phyloP scores from a whole-genome alignment of 92 coral and sea anemone species.

The Zoanthus sansibaricus region DNA sequence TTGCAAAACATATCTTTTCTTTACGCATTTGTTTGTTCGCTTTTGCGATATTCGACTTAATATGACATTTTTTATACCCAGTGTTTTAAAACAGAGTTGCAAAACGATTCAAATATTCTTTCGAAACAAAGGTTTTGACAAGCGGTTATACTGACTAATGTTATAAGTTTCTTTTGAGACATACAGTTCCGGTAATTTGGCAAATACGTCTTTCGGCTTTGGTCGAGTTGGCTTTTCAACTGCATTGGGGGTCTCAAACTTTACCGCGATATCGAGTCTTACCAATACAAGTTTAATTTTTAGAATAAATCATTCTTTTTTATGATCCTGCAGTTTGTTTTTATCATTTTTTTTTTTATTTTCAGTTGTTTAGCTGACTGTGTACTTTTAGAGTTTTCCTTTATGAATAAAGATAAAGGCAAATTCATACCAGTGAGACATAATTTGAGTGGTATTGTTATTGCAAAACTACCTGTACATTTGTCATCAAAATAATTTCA shows the following conservation, averaged over 20 bases:
- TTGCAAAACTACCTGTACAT: neutral
- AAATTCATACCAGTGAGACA: constrained; percentile 2
- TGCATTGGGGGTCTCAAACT: neutral
- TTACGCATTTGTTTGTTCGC: neutral
- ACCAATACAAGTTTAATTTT: neutral
- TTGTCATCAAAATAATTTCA: neutral
- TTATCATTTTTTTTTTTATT: neutral
- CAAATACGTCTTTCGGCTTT: neutral
- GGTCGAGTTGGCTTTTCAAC: neutral
- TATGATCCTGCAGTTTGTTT: neutral
- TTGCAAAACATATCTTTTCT: neutral
- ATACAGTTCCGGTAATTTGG: constrained; percentile 18
- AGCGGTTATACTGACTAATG: neutral
- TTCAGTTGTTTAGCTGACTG: too few relatives aligned
- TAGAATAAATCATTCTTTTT: neutral
- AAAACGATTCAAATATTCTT: neutral
- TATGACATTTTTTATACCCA: neutral
- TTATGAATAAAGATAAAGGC: constrained; percentile 1
- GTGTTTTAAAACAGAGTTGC: constrained; percentile 3
- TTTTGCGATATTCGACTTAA: neutral
- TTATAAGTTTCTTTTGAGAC: constrained; percentile 5
- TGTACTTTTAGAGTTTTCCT: neutral
- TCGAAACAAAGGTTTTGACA: constrained; percentile 20
- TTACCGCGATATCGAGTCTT: neutral
- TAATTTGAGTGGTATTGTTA: constrained; percentile 11